These are phyloP conservation scores for Leistus spinibarbis DNA, from an alignment of 2,888 invertebrate genomes.

Conservation along the genomic window DNA sequence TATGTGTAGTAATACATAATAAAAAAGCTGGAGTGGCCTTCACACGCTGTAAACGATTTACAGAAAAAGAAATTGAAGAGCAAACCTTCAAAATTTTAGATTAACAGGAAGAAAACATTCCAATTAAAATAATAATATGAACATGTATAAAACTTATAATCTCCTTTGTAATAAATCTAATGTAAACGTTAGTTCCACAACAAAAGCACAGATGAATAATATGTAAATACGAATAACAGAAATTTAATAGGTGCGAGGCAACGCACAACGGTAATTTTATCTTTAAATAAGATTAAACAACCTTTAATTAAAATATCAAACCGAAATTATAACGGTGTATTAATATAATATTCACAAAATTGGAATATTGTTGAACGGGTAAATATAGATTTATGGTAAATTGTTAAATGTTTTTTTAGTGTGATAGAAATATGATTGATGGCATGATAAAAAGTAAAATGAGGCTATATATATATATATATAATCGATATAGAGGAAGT, in stretches of 20 bases:
- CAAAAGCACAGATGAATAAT: neutral
- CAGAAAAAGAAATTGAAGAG: too few species aligned
- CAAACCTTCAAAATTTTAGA: too few species aligned
- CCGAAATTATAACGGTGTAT: neutral
- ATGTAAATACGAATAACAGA: neutral
- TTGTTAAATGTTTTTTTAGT: neutral
- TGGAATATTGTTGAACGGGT: neutral
- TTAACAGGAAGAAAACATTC: too few species aligned
- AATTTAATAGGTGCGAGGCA: neutral
- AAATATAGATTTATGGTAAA: neutral
- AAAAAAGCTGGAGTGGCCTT: too few species aligned
- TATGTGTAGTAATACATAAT: too few species aligned
- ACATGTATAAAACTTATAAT: neutral
- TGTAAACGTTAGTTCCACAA: neutral
- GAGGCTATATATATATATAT: neutral
- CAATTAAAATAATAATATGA: constrained; percentile 10
- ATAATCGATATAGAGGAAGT: neutral
- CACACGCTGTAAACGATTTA: too few species aligned
- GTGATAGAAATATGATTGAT: neutral
- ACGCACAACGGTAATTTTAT: neutral
- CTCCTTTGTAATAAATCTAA: constrained; percentile 12
- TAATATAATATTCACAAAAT: neutral
- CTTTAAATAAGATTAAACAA: neutral
- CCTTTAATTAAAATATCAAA: neutral
- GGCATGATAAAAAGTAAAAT: neutral